A percentile compares a stretch with the other conserved stretches of the same genome.
These are phyloP conservation scores for Calliphora vicina DNA, from an alignment of 1,140 invertebrate genomes.

Conservation along the genomic window DNA sequence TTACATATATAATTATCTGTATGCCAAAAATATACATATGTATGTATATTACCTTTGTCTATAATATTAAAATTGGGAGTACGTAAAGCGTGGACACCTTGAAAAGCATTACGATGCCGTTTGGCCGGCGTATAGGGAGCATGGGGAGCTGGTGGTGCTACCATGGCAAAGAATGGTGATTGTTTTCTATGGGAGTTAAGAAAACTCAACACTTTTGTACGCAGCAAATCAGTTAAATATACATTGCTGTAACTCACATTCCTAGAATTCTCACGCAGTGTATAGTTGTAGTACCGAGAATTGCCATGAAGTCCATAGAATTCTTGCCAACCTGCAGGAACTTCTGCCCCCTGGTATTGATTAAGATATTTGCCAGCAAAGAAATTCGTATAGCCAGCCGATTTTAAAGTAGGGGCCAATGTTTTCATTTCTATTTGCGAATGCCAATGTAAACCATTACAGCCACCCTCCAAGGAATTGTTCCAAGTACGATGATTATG, in stretches of 20 bases:
- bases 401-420: constrained; percentile 73
- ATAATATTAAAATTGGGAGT: constrained; percentile 78
- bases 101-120: constrained; percentile 73
- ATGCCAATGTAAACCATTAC: constrained; percentile 76
- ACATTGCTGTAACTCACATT: constrained; percentile 68
- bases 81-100: constrained; percentile 67
- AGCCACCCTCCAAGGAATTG: constrained; percentile 81
- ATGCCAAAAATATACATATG: no score
- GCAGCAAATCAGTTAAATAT: constrained; percentile 86
- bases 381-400: constrained; percentile 76
- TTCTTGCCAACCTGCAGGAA: constrained; percentile 83
- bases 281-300: constrained; percentile 88
- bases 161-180: constrained; percentile 81
- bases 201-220: constrained; percentile 69
- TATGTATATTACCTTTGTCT: constrained; percentile 37
- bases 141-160: constrained; percentile 85
- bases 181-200: constrained; percentile 56
- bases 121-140: constrained; percentile 82
- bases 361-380: constrained; percentile 90
- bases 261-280: constrained; percentile 82
- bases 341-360: constrained; percentile 74
- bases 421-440: constrained; percentile 70
- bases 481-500: constrained; percentile 84
- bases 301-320: constrained; percentile 85
- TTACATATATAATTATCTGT: background rate